Evolutionary conservation across 2,888 invertebrate genomes (phyloP).

Genomic region (Conchocele bisecta): DNA sequence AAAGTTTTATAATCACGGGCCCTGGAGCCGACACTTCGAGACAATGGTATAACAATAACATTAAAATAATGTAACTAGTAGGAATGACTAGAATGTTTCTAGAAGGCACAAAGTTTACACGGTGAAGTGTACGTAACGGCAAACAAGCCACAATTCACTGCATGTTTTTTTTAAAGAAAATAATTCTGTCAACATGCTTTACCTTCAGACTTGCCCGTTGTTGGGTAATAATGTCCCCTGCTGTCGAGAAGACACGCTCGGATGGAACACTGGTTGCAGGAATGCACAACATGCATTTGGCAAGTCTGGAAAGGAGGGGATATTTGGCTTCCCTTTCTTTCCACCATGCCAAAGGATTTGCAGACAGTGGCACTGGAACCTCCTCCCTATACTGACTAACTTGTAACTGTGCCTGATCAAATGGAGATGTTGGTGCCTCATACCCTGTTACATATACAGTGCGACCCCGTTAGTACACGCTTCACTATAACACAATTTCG

Average conservation of each 20-base stretch:
- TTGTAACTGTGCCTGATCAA: not conserved
- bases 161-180: conserved; percentile 20
- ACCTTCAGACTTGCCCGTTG: conserved; percentile 17
- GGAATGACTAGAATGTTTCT: too few species aligned
- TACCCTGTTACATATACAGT: too few species aligned
- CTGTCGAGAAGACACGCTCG: conserved; percentile 14
- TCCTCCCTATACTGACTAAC: not conserved
- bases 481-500: too few species aligned
- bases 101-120: too few species aligned
- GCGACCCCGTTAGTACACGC: too few species aligned
- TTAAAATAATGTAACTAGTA: too few species aligned
- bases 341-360: conserved; percentile 28
- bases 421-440: not conserved
- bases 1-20: too few species aligned
- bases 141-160: not conserved
- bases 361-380: not conserved
- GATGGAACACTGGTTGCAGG: conserved; percentile 30
- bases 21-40: too few species aligned
- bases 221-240: conserved; percentile 16
- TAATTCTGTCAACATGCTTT: conserved; percentile 15
- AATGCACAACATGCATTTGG: conserved; percentile 8
- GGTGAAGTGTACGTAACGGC: too few species aligned
- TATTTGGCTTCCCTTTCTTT: conserved; percentile 9
- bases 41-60: too few species aligned
- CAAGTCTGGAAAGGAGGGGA: conserved; percentile 3